Conservation (phyloP, 2,797 vertebrate species). For the Falco naumanni region DNA sequence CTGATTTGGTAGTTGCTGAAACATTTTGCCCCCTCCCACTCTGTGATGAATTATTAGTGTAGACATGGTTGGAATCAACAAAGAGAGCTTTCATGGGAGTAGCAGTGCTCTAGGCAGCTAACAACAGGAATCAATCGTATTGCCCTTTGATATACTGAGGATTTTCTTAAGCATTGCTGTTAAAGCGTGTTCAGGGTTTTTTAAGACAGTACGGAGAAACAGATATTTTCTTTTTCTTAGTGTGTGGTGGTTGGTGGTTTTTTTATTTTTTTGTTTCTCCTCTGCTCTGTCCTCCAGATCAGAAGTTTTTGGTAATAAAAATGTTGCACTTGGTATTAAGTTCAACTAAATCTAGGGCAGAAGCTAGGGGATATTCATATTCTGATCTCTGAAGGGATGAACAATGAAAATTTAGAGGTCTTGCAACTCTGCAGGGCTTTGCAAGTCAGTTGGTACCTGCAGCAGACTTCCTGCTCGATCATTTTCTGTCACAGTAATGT, state of each 20-base stretch:
- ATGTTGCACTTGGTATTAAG: background rate
- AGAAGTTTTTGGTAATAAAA: background rate
- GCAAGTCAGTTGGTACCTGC: background rate
- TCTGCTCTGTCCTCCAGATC: background rate
- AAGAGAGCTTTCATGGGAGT: background rate
- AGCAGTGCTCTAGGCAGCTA: background rate
- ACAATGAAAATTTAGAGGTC: background rate
- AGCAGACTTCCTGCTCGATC: background rate
- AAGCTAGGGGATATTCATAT: background rate
- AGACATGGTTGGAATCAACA: background rate
- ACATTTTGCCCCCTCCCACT: background rate
- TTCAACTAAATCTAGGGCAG: background rate
- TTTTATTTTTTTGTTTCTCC: accelerated
- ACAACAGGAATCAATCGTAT: background rate
- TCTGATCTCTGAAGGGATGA: background rate
- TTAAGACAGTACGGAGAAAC: background rate
- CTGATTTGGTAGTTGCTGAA: background rate
- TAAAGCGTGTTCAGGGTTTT: background rate
- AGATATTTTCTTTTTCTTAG: background rate
- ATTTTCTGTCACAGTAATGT: background rate
- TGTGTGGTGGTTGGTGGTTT: background rate
- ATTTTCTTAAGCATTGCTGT: background rate
- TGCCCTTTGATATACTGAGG: background rate
- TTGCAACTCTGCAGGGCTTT: background rate
- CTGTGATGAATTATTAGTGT: background rate